A percentile compares a stretch with the other conserved stretches of the same genome.
These are phyloP conservation scores for Henricia sp. DNA, from an alignment of 53 echinoderm and acorn worm genomes.

Conservation along the genomic window DNA sequence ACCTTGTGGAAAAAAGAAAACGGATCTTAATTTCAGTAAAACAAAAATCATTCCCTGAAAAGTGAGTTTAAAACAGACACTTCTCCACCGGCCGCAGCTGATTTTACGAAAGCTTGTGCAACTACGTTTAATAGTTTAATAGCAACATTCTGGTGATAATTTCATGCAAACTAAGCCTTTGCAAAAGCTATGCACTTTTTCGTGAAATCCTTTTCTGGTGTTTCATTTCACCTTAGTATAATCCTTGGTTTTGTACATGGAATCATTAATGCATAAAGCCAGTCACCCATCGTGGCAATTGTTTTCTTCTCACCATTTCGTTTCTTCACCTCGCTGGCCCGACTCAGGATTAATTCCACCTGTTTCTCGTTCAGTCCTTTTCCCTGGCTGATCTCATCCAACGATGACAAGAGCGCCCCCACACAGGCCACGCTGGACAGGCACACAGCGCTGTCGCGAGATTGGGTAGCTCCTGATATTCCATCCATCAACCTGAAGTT, in stretches of 20 bases:
- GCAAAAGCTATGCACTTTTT: no score
- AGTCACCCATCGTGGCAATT: no score
- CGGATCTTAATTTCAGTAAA: neutral
- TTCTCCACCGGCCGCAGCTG: no score
- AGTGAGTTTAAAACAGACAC: no score
- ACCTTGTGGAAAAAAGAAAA: conserved; percentile 10
- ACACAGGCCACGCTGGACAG: conserved; percentile 93
- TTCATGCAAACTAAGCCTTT: no score
- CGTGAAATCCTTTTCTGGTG: no score
- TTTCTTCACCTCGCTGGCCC: conserved; percentile 68
- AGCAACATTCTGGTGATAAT: no score
- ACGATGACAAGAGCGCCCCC: conserved; percentile 86
- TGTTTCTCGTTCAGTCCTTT: conserved; percentile 84
- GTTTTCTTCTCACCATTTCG: conserved; percentile 44
- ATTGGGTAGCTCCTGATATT: conserved; percentile 83
- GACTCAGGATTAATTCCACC: conserved; percentile 80
- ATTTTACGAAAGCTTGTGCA: no score
- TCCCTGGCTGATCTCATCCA: conserved; percentile 88
- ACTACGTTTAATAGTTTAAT: no score
- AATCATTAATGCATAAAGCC: no score
- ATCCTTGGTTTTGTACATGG: no score
- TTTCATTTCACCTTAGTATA: no score
- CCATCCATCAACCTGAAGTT: conserved; percentile 88
- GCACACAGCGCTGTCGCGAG: conserved; percentile 82
- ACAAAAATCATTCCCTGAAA: conserved; percentile 28